Conservation (phyloP, 2,888 invertebrate species). For the Leptinotarsa tumamoca region DNA sequence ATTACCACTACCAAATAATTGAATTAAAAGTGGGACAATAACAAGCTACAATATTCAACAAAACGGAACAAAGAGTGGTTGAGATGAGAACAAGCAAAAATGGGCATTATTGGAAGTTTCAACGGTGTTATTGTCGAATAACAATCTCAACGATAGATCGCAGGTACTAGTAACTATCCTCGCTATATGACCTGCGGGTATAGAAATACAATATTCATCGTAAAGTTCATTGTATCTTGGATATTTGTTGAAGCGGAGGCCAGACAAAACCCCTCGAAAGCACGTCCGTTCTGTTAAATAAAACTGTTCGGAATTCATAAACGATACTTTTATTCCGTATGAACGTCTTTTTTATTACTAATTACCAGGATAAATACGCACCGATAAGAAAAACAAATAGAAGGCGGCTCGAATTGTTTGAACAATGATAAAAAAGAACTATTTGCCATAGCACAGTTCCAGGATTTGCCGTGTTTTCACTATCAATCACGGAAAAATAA, state of each 20-base stretch:
- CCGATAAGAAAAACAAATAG: conserved; percentile 10
- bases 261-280: neutral
- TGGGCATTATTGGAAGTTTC: too few relatives aligned
- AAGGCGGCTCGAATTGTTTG: conserved; percentile 7
- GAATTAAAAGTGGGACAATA: too few relatives aligned
- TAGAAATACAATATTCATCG: conserved; percentile 4
- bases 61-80: too few relatives aligned
- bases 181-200: conserved; percentile 6
- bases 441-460: neutral
- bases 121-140: conserved; percentile 5
- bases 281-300: conserved; percentile 9
- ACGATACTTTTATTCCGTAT: neutral
- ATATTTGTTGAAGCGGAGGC: conserved; percentile 11
- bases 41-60: too few relatives aligned
- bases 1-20: too few relatives aligned
- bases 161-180: conserved; percentile 10
- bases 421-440: neutral
- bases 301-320: conserved; percentile 11
- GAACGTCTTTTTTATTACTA: conserved; percentile 10
- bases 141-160: neutral
- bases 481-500: neutral
- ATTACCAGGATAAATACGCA: conserved; percentile 8
- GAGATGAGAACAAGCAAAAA: too few relatives aligned
- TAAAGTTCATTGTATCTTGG: conserved; percentile 11
- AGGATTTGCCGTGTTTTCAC: neutral